Evolutionary conservation across 2,113 vertebrate species (phyloP), one percentile per base, ranked within the genome.

Genomic region (Bubo bubo): DNA sequence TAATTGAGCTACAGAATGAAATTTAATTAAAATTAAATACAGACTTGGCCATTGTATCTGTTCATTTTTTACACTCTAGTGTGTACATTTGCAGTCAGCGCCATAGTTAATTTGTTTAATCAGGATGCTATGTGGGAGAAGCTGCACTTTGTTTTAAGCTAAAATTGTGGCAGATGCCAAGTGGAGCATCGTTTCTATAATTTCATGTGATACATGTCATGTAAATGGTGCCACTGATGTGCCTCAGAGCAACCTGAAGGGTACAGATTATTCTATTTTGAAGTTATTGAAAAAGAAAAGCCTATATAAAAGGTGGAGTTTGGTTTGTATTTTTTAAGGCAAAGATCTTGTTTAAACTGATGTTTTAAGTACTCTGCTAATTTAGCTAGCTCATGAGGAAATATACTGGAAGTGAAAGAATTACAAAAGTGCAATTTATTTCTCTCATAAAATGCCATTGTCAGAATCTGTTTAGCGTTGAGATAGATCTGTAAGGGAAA

Each of bases 21-120:
- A 99, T 99, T 98, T 98, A 99, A 99, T 99, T 99, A 99, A 98
- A 99, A 98, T 98, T 98, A 99, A 99, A 99, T 98, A 98, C 98
- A 98, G 98, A 98, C 98, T 98, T 98, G 98, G 98, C 98, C 95
- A 98, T 98, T 98, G 98, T 99, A 98, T 98, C 98, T 98, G 96
- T 97, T 98, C 95, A 97, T 98, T 98, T 98, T 98, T 97, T 97
- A 82, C 96, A 97, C 96, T 98, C 97, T 96, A 89, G 91, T 97
- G 97, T 98, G 98, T 98, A 98, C 98, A 96, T 98, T 98, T 98
- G 97, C 97, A 98, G 98, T 98, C 97, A 98, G 96, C 8, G 1
- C 97, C 97, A 98, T 91, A 97, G 98, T 98, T 98, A 98, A 98
- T 99, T 98, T 98, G 98, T 98, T 98, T 98, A 98, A 98, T 98